phyloP scores from a whole-genome alignment of 2,113 vertebrate genomes.

The Ctenodactylus gundi region DNA sequence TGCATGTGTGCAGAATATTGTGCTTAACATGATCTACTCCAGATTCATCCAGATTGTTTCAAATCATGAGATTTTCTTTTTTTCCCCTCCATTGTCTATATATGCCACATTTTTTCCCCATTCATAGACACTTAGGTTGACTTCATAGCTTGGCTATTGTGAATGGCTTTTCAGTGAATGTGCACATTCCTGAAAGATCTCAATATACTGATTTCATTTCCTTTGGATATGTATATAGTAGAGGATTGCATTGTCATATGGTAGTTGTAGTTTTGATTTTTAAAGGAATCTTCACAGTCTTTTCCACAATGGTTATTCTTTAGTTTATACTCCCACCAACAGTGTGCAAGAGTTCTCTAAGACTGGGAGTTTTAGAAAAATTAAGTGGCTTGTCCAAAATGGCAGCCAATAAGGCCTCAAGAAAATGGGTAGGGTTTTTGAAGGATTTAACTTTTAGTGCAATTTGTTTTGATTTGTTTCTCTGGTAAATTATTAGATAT shows the following conservation, averaged over 20 bases:
- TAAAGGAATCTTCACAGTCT: background rate
- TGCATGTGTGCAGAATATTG: background rate
- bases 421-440: too few species aligned
- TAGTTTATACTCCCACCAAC: background rate
- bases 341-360: background rate
- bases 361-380: background rate
- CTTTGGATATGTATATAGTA: background rate
- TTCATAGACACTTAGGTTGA: background rate
- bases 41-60: background rate
- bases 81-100: background rate
- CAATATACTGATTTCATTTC: too few species aligned
- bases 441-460: background rate
- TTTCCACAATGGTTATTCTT: background rate
- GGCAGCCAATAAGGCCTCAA: too few species aligned
- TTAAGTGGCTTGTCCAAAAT: background rate
- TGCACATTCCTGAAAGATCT: too few species aligned
- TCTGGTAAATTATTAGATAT: background rate
- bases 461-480: background rate
- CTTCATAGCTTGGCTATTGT: background rate
- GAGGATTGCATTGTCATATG: background rate
- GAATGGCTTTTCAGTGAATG: background rate
- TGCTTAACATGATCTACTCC: background rate
- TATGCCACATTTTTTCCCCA: background rate
- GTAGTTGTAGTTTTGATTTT: background rate
- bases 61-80: background rate